phyloP scores from a whole-genome alignment of 2,797 vertebrate species.

The Pseudocheirus occidentalis region DNA sequence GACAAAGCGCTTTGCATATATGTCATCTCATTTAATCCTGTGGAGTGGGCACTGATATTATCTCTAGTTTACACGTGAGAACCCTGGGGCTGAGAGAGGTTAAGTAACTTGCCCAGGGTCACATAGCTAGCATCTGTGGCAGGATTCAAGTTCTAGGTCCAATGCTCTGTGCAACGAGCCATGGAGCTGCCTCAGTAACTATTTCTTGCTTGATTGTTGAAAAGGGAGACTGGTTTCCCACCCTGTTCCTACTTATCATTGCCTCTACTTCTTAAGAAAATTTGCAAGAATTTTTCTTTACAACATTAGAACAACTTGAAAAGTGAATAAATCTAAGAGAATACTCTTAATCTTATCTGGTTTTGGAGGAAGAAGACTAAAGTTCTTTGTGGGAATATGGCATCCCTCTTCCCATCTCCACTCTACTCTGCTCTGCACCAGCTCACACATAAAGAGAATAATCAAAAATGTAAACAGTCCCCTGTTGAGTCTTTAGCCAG shows the following conservation, averaged over 20 bases:
- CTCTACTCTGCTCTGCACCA: background rate
- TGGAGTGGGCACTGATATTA: background rate
- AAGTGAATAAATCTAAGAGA: background rate
- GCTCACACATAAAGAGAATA: background rate
- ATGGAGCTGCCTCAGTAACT: background rate
- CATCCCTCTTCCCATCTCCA: background rate
- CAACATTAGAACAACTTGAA: background rate
- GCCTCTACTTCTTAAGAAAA: background rate
- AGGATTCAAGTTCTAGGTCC: background rate
- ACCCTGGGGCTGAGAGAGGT: background rate
- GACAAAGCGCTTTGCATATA: background rate
- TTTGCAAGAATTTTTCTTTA: background rate
- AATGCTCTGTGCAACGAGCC: background rate
- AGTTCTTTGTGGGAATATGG: background rate
- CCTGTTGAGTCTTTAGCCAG: constrained; percentile 4
- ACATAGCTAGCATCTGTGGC: background rate
- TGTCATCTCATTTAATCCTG: background rate
- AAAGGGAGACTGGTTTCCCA: background rate
- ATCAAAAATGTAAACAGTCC: background rate
- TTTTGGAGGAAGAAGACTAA: constrained; percentile 21
- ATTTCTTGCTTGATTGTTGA: background rate
- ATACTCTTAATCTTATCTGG: background rate
- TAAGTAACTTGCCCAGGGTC: background rate
- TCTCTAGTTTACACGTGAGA: background rate
- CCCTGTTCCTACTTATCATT: background rate